Evolutionary conservation across 1,140 invertebrate genomes (phyloP), one percentile per base, ranked within the genome.

Genomic region (Aphidius gifuensis): DNA sequence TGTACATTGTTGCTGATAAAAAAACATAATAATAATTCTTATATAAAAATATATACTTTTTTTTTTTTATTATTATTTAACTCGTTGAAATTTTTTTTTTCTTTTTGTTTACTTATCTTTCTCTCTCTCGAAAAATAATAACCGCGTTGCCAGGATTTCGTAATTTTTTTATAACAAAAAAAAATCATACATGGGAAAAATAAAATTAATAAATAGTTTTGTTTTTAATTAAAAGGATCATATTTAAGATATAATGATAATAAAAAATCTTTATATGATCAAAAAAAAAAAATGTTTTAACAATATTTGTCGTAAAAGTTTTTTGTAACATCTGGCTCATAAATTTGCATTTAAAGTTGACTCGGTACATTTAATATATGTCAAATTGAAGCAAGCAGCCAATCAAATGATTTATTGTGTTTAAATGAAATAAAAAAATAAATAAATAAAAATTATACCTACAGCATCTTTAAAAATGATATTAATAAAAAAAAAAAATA

Each of bases 61-160:
- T 50, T 54, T 40, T 11, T 40, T 50, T 50, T 50, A 6, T 16
- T 16, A 16, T 16, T 16, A 16, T 16, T 16, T 16, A 16, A 16
- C 16, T 16, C 16, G 16, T 16, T 50, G 5, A 44, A n/a, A 21
- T 38, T 48, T 38, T 39, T 1, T 38, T 58, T 39, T 55, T 9
- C 9, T 23, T 42, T 9, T n/a, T 42, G 54, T 56, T 39, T 32
- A 32, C 57, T 58, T 58, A 23, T 48, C 38, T 44, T 45, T 46
- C 47, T 48, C 6, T 58, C 48, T 58, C 11, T 7, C 1, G 7
- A 6, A 50, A 16, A 16, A 16, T 16, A 16, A 55, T 42, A 55
- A 58, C 6, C 39, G 11, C 57, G 8, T 47, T 49, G 45, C 45
- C 21, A 45, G 46, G 48, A 58, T 58, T 58, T 58, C 57, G 23